phyloP scores from a whole-genome alignment of 2,888 invertebrate genomes.

The Odontothrips loti region DNA sequence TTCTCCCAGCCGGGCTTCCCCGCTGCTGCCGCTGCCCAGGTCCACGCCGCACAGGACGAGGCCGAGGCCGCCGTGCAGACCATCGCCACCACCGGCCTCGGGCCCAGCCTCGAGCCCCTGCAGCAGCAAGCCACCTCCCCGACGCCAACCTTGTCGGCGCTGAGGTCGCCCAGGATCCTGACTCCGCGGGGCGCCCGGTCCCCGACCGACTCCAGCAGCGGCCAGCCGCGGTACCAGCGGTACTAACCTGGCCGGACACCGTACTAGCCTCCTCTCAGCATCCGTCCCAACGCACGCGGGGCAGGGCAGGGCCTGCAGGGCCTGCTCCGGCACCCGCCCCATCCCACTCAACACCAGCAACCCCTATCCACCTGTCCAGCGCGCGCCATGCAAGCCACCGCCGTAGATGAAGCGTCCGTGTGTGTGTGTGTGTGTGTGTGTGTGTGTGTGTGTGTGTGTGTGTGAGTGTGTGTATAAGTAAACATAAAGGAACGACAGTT shows the following conservation, averaged over 20 bases:
- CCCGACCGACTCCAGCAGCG: neutral
- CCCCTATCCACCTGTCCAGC: too few species aligned
- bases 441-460: too few species aligned
- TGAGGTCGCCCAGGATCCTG: neutral
- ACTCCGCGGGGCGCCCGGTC: neutral
- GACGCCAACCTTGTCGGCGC: neutral
- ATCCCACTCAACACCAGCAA: too few species aligned
- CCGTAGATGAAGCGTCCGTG: too few species aligned
- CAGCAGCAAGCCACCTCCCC: neutral
- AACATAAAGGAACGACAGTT: too few species aligned
- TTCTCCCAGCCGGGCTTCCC: constrained; percentile 67
- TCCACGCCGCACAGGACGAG: constrained; percentile 13
- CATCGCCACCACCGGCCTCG: constrained; percentile 20
- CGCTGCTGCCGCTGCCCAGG: constrained; percentile 60
- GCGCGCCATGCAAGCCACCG: too few species aligned
- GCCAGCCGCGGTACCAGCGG: neutral
- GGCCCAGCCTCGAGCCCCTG: neutral
- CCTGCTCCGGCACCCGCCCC: neutral
- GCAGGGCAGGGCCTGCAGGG: neutral
- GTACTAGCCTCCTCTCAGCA: neutral
- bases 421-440: too few species aligned
- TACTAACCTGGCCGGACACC: neutral
- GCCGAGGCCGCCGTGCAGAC: neutral
- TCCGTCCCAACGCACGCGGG: neutral
- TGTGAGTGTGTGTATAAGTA: too few species aligned